A percentile compares a stretch with the other conserved stretches of the same genome.
These are phyloP conservation scores for Delichon dasypus DNA, from an alignment of 2,797 vertebrate species.

Conservation along the genomic window DNA sequence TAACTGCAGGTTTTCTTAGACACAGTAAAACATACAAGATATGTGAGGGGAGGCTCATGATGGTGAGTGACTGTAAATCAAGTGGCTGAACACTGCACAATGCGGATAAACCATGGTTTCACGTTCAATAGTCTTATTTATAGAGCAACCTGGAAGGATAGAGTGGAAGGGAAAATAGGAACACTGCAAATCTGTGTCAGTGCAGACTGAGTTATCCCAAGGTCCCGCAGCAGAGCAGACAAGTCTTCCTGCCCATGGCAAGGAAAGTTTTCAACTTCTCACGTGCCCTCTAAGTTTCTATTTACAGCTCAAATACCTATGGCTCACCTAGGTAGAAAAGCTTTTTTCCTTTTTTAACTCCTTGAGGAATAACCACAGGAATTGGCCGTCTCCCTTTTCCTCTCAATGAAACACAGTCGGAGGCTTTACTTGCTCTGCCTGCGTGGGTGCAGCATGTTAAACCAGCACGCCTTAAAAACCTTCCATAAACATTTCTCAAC, in stretches of 20 bases:
- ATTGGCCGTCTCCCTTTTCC: background rate
- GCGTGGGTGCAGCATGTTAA: background rate
- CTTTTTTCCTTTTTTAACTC: background rate
- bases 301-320: background rate
- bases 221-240: background rate
- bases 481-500: constrained; percentile 44
- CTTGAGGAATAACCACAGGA: background rate
- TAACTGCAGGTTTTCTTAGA: background rate
- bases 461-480: background rate
- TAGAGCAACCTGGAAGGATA: background rate
- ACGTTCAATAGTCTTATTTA: background rate
- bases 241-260: background rate
- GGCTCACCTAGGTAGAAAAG: background rate
- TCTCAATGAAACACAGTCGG: background rate
- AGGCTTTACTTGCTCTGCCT: background rate
- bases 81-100: background rate
- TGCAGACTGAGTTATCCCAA: background rate
- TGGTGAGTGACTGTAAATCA: background rate
- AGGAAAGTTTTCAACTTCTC: background rate
- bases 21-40: background rate
- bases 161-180: background rate
- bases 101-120: background rate
- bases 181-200: background rate
- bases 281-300: background rate
- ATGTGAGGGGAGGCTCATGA: background rate